These are phyloP conservation scores for Ictalurus punctatus DNA, from an alignment of 2,113 vertebrate genomes.

Conservation along the genomic window DNA sequence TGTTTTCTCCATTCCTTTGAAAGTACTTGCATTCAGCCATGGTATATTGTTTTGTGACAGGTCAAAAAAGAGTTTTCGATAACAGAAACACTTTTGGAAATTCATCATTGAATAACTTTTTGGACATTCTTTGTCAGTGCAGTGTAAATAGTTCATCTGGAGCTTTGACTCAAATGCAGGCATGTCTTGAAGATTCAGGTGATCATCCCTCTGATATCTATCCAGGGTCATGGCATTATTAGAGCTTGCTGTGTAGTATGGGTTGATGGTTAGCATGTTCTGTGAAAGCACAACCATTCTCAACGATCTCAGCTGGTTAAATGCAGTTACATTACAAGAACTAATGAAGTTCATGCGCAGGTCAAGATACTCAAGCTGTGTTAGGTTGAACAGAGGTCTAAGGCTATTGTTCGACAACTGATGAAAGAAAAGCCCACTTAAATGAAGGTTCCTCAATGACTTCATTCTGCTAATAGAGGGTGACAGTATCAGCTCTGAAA, in stretches of 20 bases:
- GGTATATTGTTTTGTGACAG: conserved; percentile 77
- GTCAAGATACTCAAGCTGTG: conserved; percentile 63
- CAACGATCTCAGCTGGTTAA: conserved; percentile 63
- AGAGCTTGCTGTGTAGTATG: conserved; percentile 34
- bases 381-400: conserved; percentile 62
- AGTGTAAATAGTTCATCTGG: conserved; percentile 1
- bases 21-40: conserved; percentile 60
- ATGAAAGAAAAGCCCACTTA: conserved; percentile 76
- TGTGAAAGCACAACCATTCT: conserved; percentile 68
- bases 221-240: background rate
- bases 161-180: background rate
- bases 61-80: conserved; percentile 61
- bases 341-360: conserved; percentile 77
- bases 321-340: conserved; percentile 54
- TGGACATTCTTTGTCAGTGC: background rate
- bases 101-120: conserved; percentile 47
- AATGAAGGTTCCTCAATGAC: conserved; percentile 60
- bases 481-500: conserved; percentile 65
- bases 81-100: conserved; percentile 59
- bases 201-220: background rate
- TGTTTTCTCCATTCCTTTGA: conserved; percentile 71
- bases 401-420: conserved; percentile 59
- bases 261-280: conserved; percentile 71
- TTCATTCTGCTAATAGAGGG: conserved; percentile 63
- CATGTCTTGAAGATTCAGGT: conserved; percentile 9